These are phyloP conservation scores for Dryobates pubescens DNA, from an alignment of 2,797 vertebrate genomes.

Conservation along the genomic window DNA sequence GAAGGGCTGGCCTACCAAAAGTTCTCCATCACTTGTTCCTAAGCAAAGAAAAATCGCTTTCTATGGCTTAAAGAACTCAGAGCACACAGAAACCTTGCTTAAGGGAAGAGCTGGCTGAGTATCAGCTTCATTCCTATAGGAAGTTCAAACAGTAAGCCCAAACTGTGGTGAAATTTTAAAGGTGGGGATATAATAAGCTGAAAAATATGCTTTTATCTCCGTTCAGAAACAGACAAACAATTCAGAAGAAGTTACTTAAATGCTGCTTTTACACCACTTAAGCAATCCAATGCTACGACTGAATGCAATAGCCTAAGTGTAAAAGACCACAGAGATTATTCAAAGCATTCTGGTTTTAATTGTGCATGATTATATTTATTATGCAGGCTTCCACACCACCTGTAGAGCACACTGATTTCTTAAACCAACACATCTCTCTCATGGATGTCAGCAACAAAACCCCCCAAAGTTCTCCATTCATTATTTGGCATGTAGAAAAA, in stretches of 20 bases:
- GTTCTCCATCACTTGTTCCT: not conserved
- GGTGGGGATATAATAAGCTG: not conserved
- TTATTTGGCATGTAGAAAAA: not conserved
- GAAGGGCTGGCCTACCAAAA: not conserved
- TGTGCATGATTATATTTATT: constrained; percentile 17
- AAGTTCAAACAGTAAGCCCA: not conserved
- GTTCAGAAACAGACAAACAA: not conserved
- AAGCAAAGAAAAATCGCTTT: not conserved
- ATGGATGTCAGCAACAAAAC: not conserved
- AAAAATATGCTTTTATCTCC: not conserved
- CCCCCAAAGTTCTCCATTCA: not conserved
- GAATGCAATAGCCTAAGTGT: not conserved
- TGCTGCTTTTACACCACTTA: not conserved
- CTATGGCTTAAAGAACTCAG: not conserved
- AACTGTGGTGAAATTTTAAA: not conserved
- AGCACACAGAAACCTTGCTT: not conserved
- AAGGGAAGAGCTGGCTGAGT: not conserved
- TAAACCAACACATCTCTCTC: not conserved
- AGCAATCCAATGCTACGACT: not conserved
- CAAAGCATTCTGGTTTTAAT: constrained; percentile 15
- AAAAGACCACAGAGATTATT: constrained; percentile 8
- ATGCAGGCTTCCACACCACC: not conserved
- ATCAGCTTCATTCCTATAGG: not conserved
- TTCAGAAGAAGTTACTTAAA: not conserved
- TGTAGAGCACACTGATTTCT: constrained; percentile 14